Evolutionary conservation across 2,113 vertebrate species (phyloP).

Genomic region (Microtus pennsylvanicus): DNA sequence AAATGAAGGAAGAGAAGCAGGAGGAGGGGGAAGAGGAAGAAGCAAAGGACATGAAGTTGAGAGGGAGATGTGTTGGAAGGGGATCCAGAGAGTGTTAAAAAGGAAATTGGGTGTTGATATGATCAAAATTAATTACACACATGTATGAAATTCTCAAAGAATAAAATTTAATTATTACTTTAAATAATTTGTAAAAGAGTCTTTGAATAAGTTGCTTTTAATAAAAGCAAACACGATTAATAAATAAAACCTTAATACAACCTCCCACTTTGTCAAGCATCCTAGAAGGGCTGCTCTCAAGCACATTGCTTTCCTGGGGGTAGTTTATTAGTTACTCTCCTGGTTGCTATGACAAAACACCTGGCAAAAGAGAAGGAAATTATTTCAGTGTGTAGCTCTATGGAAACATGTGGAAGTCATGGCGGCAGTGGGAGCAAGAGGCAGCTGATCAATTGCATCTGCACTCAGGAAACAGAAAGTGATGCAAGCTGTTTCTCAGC

Average conservation of each 20-base stretch:
- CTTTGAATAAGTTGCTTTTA: neutral
- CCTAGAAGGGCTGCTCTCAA: neutral
- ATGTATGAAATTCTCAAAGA: neutral
- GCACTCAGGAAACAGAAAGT: neutral
- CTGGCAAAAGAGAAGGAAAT: neutral
- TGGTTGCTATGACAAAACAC: neutral
- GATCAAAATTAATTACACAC: neutral
- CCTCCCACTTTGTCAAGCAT: neutral
- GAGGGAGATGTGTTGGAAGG: neutral
- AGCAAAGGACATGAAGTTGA: neutral
- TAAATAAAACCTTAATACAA: neutral
- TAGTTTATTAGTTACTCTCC: neutral
- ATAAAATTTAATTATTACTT: neutral
- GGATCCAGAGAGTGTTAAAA: neutral
- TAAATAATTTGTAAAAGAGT: neutral
- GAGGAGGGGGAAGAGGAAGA: neutral
- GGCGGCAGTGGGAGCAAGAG: neutral
- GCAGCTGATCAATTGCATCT: neutral
- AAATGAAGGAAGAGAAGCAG: neutral
- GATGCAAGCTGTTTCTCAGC: neutral
- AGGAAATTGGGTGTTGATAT: too few species aligned
- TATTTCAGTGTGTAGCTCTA: neutral
- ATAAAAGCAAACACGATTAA: neutral
- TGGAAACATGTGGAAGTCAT: neutral
- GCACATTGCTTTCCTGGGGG: neutral